Evolutionary conservation across 2,888 invertebrate species (phyloP), one percentile per base, ranked within the genome.

Genomic region (Eupsilia transversa): DNA sequence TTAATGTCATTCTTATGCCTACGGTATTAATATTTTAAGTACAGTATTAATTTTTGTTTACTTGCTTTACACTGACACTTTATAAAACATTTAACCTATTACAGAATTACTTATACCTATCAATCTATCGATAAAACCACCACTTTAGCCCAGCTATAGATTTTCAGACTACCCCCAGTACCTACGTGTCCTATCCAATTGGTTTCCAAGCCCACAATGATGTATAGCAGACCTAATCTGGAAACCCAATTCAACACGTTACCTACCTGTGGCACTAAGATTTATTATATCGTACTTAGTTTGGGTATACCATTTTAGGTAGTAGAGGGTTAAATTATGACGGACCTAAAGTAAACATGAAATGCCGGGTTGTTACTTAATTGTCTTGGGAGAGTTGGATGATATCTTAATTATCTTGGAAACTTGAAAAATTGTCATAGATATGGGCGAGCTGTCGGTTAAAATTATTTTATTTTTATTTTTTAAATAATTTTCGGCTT

Each of bases 221-320:
- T 72, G 46, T 69, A 82, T 83, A n/a, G 75, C 56, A 61, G 60
- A 72, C 84, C 68, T 84, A 80, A 84, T 84, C 84, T 69, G 4
- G 63, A 2, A 79, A 49, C 57, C 61, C 75, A 71, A 83, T 82
- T 75, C 75, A 83, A 78, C 80, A 82, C 80, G 46, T 74, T 56
- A 65, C 84, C 43, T 72, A 82, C 82, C 82, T 83, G 84, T 82
- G 71, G 71, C 74, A 49, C 27, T 2, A 43, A 83, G 80, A 82
- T 84, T 84, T 83, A 84, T 83, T 71, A 74, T 59, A 74, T 59
- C 64, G 52, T 60, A 65, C 74, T 65, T 82, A 74, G 33, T 10
- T 27, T 30, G 70, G 30, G 4, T 68, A 64, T 30, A 23, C 30
- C 20, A 59, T 49, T 68, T 41, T 41, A 54, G 68, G 52, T 49